Evolutionary conservation across 2,888 invertebrate genomes (phyloP).

Genomic region (Sarcophaga carnaria): DNA sequence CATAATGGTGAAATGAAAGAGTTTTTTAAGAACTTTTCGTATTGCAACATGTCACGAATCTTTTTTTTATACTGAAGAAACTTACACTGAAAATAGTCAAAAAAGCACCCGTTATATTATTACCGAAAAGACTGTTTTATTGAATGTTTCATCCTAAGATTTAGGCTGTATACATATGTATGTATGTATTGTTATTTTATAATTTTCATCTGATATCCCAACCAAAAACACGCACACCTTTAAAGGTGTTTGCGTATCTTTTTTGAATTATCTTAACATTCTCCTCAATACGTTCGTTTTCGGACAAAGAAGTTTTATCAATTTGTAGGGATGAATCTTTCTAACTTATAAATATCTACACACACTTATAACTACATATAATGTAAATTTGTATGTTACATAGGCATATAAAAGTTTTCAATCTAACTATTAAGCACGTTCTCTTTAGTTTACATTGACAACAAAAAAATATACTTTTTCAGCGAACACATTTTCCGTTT

Average conservation of each 20-base stretch:
- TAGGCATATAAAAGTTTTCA: slow-evolving; percentile 17
- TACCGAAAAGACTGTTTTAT: too few species aligned
- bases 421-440: slow-evolving; percentile 46
- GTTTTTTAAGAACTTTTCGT: too few species aligned
- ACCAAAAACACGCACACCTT: not conserved
- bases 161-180: too few species aligned
- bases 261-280: not conserved
- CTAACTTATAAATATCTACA: not conserved
- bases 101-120: too few species aligned
- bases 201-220: too few species aligned
- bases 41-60: too few species aligned
- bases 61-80: too few species aligned
- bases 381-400: not conserved
- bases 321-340: not conserved
- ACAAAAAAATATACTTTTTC: slow-evolving; percentile 3
- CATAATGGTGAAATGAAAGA: too few species aligned
- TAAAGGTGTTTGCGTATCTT: not conserved
- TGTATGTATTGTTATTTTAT: too few species aligned
- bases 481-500: too few species aligned
- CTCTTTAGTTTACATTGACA: slow-evolving; percentile 23
- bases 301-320: not conserved
- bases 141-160: too few species aligned
- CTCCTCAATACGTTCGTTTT: not conserved
- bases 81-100: too few species aligned
- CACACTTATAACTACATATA: not conserved